Percentiles rank a stretch among this genome's conserved stretches.
phyloP scores from a whole-genome alignment of 1,140 invertebrate genomes.

The Eueides isabella region DNA sequence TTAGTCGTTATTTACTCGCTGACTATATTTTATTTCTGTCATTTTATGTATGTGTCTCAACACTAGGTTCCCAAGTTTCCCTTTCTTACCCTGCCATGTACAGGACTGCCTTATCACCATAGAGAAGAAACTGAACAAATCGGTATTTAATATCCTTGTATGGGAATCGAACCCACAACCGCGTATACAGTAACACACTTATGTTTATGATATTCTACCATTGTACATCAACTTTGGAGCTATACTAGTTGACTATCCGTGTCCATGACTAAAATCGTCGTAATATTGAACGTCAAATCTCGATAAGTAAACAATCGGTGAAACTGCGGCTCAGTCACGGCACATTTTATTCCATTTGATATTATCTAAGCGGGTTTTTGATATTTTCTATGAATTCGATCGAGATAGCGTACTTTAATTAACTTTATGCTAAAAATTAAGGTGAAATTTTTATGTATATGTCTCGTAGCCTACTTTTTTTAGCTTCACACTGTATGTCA shows the following conservation, averaged over 20 bases:
- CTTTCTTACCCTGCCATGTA: too few species aligned
- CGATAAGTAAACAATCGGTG: constrained; percentile 31
- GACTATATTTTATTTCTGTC: background rate
- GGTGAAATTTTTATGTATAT: background rate
- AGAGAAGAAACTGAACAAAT: too few species aligned
- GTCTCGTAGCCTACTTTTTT: background rate
- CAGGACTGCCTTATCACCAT: too few species aligned
- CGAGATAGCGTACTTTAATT: background rate
- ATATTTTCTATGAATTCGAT: constrained; percentile 13
- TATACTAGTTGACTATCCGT: background rate
- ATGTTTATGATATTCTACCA: background rate
- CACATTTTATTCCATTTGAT: constrained; percentile 18
- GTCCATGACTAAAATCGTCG: constrained; percentile 24
- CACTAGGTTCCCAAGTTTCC: too few species aligned
- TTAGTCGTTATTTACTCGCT: background rate
- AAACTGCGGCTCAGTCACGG: constrained; percentile 15
- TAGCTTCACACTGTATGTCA: background rate
- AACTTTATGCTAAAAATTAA: constrained; percentile 11
- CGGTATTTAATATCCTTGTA: too few species aligned
- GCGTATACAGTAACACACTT: too few species aligned
- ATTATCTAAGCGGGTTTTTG: constrained; percentile 10
- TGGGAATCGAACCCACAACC: too few species aligned
- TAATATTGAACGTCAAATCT: constrained; percentile 24
- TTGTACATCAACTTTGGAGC: constrained; percentile 9
- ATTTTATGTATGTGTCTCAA: too few species aligned